Conservation (phyloP, 2,888 invertebrate species). For the Augochlorella aurata region DNA sequence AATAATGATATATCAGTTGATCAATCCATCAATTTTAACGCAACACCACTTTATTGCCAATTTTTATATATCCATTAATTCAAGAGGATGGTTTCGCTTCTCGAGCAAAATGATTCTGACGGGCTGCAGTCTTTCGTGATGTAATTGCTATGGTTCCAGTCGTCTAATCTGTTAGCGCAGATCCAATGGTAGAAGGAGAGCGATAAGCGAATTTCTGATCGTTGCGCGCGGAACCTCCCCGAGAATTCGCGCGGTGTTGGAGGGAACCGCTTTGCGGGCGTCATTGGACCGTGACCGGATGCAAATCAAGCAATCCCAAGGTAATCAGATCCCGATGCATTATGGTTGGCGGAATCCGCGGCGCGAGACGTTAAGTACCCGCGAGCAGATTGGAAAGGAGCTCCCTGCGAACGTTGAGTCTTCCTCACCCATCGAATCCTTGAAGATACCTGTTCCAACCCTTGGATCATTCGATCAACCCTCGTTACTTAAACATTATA, state of each 20-base stretch:
- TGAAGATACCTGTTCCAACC: neutral
- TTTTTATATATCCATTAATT: neutral
- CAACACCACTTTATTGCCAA: too few relatives aligned
- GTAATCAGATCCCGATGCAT: constrained; percentile 54
- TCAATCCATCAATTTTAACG: too few relatives aligned
- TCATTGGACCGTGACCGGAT: constrained; percentile 52
- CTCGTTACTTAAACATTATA: neutral
- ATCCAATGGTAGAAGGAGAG: neutral
- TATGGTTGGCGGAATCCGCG: constrained; percentile 52
- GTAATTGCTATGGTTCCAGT: neutral
- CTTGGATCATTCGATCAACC: neutral
- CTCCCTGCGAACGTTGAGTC: neutral
- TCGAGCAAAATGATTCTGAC: neutral
- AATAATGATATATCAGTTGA: too few relatives aligned
- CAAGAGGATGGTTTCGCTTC: neutral
- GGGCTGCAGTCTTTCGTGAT: neutral
- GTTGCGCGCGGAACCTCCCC: neutral
- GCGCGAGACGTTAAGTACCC: constrained; percentile 28
- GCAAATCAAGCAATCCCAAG: constrained; percentile 71
- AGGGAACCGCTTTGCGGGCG: constrained; percentile 1
- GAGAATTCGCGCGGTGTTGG: neutral
- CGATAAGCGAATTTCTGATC: neutral
- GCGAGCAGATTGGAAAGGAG: constrained; percentile 10
- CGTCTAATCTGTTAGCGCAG: neutral
- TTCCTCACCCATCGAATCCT: neutral